phyloP scores from a whole-genome alignment of 2,888 invertebrate species.

The Papilio elwesi region DNA sequence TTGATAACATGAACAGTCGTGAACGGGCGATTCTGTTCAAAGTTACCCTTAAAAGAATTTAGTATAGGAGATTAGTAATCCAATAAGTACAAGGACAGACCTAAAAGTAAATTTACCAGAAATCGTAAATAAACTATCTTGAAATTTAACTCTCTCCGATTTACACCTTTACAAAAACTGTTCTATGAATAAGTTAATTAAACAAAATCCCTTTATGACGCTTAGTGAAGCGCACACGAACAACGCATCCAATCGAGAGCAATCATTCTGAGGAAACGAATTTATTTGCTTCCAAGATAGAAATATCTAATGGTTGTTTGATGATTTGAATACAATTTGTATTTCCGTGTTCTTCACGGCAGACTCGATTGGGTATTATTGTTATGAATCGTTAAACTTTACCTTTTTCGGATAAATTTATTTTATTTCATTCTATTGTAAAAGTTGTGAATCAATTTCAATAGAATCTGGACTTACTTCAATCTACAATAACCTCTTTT shows the following conservation, averaged over 20 bases:
- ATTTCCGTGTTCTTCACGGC: conserved; percentile 29
- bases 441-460: background rate
- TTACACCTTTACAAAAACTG: conserved; percentile 38
- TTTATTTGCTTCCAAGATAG: conserved; percentile 55
- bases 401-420: conserved; percentile 29
- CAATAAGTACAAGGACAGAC: too few species aligned
- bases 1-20: too few species aligned
- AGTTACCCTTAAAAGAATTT: too few species aligned
- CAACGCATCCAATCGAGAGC: conserved; percentile 58
- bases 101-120: background rate
- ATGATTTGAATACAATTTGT: conserved; percentile 42
- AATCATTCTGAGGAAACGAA: conserved; percentile 61
- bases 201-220: conserved; percentile 55
- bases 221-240: conserved; percentile 54
- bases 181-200: conserved; percentile 45
- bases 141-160: conserved; percentile 19
- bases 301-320: conserved; percentile 44
- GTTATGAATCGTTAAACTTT: conserved; percentile 39
- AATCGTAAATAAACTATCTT: conserved; percentile 10
- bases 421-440: conserved; percentile 20
- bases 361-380: conserved; percentile 37
- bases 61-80: too few species aligned
- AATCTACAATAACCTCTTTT: too few species aligned
- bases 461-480: background rate
- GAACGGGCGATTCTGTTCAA: too few species aligned